These are phyloP conservation scores for fruit fly (Drosophila melanogaster) DNA, from an alignment of 1,140 invertebrate genomes.

Conservation along the genomic window DNA sequence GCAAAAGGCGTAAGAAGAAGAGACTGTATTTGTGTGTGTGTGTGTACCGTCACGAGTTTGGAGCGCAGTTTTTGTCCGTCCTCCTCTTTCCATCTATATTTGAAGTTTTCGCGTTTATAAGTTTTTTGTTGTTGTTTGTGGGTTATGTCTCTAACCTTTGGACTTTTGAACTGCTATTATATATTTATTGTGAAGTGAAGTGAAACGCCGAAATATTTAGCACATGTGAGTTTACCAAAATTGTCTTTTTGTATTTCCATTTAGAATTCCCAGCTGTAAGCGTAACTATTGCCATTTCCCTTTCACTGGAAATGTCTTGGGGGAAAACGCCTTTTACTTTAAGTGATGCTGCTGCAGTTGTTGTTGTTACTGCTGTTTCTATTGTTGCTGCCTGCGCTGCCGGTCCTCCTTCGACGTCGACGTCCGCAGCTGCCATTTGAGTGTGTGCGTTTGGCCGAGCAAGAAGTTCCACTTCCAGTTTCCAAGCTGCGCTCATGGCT, in stretches of 20 bases:
- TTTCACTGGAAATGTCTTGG: slow-evolving; percentile 57
- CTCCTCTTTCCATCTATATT: slow-evolving; percentile 53
- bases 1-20: slow-evolving; percentile 25
- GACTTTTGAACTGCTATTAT: slow-evolving; percentile 50
- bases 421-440: slow-evolving; percentile 40
- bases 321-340: slow-evolving; percentile 80
- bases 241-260: slow-evolving; percentile 25
- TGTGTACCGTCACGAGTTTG: slow-evolving; percentile 69
- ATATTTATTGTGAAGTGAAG: slow-evolving; percentile 65
- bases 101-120: slow-evolving; percentile 56
- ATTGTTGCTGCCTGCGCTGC: slow-evolving; percentile 23
- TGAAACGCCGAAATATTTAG: slow-evolving; percentile 44
- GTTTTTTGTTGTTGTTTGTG: slow-evolving; percentile 9
- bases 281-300: slow-evolving; percentile 50
- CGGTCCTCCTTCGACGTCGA: slow-evolving; percentile 25
- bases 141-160: slow-evolving; percentile 71
- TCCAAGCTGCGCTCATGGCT: slow-evolving; percentile 60
- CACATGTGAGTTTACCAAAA: slow-evolving; percentile 60
- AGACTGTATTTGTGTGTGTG: slow-evolving; percentile 45
- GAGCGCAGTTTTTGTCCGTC: slow-evolving; percentile 59
- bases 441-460: slow-evolving; percentile 45
- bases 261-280: slow-evolving; percentile 31
- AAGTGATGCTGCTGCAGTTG: slow-evolving; percentile 15
- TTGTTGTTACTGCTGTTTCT: slow-evolving; percentile 40
- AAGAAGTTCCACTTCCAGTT: slow-evolving; percentile 59